phyloP scores from a whole-genome alignment of 2,113 vertebrate species.

The Solea solea region DNA sequence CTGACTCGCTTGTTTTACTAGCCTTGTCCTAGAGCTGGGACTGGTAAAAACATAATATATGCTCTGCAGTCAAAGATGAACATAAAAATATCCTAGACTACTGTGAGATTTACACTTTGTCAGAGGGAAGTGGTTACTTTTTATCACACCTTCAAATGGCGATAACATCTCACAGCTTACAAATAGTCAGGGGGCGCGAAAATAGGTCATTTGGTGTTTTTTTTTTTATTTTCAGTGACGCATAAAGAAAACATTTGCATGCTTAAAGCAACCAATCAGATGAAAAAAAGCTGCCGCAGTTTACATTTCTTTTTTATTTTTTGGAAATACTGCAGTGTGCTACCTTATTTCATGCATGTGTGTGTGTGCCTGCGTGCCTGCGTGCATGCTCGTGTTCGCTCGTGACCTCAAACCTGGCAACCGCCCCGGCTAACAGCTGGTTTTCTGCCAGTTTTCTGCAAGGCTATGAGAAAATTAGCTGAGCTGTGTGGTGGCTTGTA shows the following conservation, averaged over 20 bases:
- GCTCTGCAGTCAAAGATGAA: constrained; percentile 53
- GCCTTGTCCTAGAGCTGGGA: constrained; percentile 51
- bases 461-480: constrained; percentile 63
- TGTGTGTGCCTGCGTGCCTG: neutral
- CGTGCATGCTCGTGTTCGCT: neutral
- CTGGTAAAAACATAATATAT: constrained; percentile 62
- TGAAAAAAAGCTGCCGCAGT: constrained; percentile 15
- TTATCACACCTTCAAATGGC: constrained; percentile 40
- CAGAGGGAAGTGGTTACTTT: constrained; percentile 53
- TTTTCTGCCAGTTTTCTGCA: constrained; percentile 66
- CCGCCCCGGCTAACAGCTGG: constrained; percentile 43
- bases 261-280: constrained; percentile 4
- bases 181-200: constrained; percentile 30
- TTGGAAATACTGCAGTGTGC: constrained; percentile 19
- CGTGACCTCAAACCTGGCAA: constrained; percentile 51
- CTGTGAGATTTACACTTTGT: constrained; percentile 63
- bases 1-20: constrained; percentile 58
- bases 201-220: constrained; percentile 47
- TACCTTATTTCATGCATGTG: constrained; percentile 6
- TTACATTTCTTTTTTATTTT: constrained; percentile 29
- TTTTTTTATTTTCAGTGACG: constrained; percentile 9
- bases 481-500: constrained; percentile 47
- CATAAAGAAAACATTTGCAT: constrained; percentile 19
- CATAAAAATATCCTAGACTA: constrained; percentile 60
- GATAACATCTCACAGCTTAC: constrained; percentile 44